These are phyloP conservation scores for Drosophila ananassae DNA, from an alignment of 1,140 invertebrate species.

Conservation along the genomic window DNA sequence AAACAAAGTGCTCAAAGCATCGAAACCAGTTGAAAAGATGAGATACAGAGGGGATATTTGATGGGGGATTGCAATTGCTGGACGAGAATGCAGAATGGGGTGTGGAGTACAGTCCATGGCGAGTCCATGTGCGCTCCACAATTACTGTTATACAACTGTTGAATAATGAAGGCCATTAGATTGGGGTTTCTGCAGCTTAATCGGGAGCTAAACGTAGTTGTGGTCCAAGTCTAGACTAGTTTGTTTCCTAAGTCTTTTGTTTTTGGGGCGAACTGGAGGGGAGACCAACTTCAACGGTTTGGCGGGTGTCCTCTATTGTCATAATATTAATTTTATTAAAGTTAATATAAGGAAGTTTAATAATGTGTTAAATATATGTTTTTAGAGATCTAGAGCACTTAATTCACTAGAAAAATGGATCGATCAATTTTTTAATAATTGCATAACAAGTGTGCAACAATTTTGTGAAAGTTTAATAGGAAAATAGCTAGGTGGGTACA, in stretches of 20 bases:
- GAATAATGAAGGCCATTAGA: slow-evolving; percentile 59
- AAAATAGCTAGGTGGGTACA: neutral
- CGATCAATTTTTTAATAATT: neutral
- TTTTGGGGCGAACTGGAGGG: neutral
- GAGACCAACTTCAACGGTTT: neutral
- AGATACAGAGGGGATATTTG: slow-evolving; percentile 11
- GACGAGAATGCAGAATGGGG: slow-evolving; percentile 37
- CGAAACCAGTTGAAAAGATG: slow-evolving; percentile 40
- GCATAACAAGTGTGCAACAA: neutral
- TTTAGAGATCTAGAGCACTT: too few species aligned
- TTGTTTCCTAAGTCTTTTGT: slow-evolving; percentile 44
- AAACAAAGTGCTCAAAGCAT: slow-evolving; percentile 22
- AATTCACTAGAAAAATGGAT: neutral
- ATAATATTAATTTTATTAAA: too few species aligned
- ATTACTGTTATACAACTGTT: slow-evolving; percentile 68
- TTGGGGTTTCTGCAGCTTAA: slow-evolving; percentile 27
- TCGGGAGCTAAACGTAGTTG: slow-evolving; percentile 4
- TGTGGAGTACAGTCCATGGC: slow-evolving; percentile 8
- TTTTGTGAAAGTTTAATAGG: neutral
- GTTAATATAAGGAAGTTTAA: too few species aligned
- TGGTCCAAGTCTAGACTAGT: slow-evolving; percentile 14
- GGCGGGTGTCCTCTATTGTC: too few species aligned
- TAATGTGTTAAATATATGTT: neutral
- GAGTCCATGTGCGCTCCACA: slow-evolving; percentile 27
- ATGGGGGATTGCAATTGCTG: slow-evolving; percentile 1